phyloP scores from a whole-genome alignment of 2,113 vertebrate genomes.

The Stictonetta naevosa region DNA sequence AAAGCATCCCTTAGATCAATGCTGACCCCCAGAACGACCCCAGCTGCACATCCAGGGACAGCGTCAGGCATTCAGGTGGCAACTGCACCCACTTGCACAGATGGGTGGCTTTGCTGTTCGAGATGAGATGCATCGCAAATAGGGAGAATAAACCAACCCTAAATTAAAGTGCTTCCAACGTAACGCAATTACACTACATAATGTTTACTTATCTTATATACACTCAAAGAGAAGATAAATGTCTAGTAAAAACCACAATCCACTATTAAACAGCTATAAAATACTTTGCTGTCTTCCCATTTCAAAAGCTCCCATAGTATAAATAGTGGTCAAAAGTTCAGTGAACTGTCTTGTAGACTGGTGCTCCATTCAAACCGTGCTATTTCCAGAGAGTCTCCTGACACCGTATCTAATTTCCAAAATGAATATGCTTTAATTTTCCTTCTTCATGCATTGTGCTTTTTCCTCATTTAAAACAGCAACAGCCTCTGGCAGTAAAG shows the following conservation, averaged over 20 bases:
- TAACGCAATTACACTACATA: conserved; percentile 47
- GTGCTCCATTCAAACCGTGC: conserved; percentile 79
- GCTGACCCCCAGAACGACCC: neutral
- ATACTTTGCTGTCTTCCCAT: conserved; percentile 73
- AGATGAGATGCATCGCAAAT: conserved; percentile 24
- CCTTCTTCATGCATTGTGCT: conserved; percentile 88
- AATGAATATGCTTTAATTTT: conserved; percentile 91
- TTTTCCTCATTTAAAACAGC: conserved; percentile 87
- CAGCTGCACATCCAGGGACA: neutral
- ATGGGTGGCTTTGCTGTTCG: neutral
- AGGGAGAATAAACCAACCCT: conserved; percentile 44
- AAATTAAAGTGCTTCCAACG: conserved; percentile 64
- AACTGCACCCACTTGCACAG: neutral
- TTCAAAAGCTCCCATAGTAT: conserved; percentile 74
- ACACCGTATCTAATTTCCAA: conserved; percentile 88
- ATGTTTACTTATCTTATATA: conserved; percentile 72
- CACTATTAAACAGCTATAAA: conserved; percentile 79
- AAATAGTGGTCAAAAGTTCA: conserved; percentile 87
- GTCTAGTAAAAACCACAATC: conserved; percentile 73
- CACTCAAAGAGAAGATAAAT: conserved; percentile 68
- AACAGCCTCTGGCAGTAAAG: conserved; percentile 89
- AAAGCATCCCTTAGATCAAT: neutral
- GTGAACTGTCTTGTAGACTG: conserved; percentile 79
- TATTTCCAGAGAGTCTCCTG: conserved; percentile 84
- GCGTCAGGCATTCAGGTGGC: neutral